Evolutionary conservation across 2,888 invertebrate species (phyloP), one percentile per base, ranked within the genome.

Genomic region (Bombylius major): DNA sequence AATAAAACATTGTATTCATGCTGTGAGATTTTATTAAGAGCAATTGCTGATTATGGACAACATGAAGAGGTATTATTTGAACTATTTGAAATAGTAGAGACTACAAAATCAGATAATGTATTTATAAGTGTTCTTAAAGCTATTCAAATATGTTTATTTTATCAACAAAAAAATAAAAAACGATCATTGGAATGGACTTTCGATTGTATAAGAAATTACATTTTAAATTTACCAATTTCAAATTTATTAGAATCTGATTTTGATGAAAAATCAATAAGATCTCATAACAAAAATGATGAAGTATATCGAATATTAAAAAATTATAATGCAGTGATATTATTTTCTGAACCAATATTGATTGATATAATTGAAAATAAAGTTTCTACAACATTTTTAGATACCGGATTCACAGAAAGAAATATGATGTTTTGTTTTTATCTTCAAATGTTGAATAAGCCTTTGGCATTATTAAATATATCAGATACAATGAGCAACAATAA

Each of bases 1-100:
- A 77, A 82, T 64, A 73, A 71, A 48, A 75, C 79, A 13, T 64
- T 84, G n/a, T 82, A 84, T 66, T 77, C 79, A 33, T 79, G 81
- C 54, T 85, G 83, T 69, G 81, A 84, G 62, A 73, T 81, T 61
- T 68, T 90, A 48, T 70, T 92, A 33, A 69, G 76, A 50, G 67
- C 78, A 45, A 72, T 90, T 44, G 79, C 82, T 3, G 75, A 80
- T n/a, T 76, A 78, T 62, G 82, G 82, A n/a, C 79, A 82, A 56
- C 78, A 86, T 1, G 86, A 88, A 68, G 90, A 90, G 69, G 79
- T 84, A 0, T 70, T 92, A 13, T 72, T 92, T 46, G 86, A 87
- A 63, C 76, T 92, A 50, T 79, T 92, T 60, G 90, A 90, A 69
- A 83, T 89, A 67, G 76, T 87, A 45, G 89, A 90, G 70, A 75